Conservation (phyloP, 2,888 invertebrate species). For the Marronus borbonicus region DNA sequence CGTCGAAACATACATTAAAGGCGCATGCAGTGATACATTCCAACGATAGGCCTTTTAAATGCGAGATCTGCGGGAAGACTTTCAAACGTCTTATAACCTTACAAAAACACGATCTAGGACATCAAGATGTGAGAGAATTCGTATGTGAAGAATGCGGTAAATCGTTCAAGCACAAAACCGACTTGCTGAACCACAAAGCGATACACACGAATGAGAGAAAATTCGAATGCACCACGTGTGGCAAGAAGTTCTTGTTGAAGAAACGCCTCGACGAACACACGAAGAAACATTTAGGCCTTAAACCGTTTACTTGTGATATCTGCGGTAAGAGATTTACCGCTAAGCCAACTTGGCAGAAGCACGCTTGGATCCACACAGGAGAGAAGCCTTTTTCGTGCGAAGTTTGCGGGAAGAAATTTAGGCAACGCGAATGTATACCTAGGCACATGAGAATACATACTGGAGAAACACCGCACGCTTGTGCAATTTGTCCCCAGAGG, state of each 20-base stretch:
- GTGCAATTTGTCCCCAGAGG: neutral
- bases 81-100: neutral
- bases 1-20: neutral
- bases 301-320: neutral
- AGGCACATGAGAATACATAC: neutral
- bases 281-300: neutral
- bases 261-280: neutral
- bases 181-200: neutral
- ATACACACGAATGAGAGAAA: neutral
- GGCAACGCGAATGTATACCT: neutral
- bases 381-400: neutral
- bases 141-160: constrained; percentile 9
- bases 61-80: neutral
- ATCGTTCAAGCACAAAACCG: neutral
- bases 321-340: neutral
- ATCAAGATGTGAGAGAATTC: neutral
- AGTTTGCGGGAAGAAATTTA: neutral
- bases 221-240: neutral
- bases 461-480: neutral
- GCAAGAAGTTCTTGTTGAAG: constrained; percentile 8
- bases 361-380: neutral
- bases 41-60: neutral
- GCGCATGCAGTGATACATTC: neutral
- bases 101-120: neutral
- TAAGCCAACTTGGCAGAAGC: neutral